Conservation (phyloP, 2,888 invertebrate species). For the Pterostichus madidus region DNA sequence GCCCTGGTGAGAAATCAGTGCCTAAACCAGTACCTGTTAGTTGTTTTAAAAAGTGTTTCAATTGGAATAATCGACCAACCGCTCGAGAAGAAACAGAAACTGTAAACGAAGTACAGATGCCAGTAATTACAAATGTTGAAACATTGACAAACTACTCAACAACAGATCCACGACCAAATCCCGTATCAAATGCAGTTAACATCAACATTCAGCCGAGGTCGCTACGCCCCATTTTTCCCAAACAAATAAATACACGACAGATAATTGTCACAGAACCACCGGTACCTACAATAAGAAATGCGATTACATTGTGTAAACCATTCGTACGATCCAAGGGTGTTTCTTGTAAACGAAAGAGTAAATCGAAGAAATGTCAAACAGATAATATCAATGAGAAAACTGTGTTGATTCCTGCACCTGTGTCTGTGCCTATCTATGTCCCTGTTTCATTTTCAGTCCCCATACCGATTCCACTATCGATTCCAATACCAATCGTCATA, state of each 20-base stretch:
- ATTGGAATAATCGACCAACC: slow-evolving; percentile 69
- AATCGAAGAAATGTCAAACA: slow-evolving; percentile 84
- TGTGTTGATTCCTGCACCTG: slow-evolving; percentile 88
- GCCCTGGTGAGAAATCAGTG: slow-evolving; percentile 75
- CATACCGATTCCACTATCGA: slow-evolving; percentile 88
- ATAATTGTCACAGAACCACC: slow-evolving; percentile 87
- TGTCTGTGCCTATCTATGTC: slow-evolving; percentile 91
- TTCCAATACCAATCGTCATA: slow-evolving; percentile 92
- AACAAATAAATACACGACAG: neutral
- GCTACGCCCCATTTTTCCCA: slow-evolving; percentile 76
- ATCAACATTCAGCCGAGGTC: neutral
- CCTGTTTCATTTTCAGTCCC: slow-evolving; percentile 91
- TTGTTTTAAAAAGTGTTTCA: slow-evolving; percentile 75
- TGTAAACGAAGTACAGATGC: neutral
- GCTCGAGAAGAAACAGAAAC: neutral
- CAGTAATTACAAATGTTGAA: neutral
- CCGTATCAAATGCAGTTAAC: neutral
- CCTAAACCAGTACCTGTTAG: too few species aligned
- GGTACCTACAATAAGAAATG: slow-evolving; percentile 86
- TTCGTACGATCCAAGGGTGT: slow-evolving; percentile 86
- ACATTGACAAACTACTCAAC: too few species aligned
- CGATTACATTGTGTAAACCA: slow-evolving; percentile 87
- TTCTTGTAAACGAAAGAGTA: slow-evolving; percentile 85
- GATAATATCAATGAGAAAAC: slow-evolving; percentile 81
- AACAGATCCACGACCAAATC: too few species aligned